phyloP scores from a whole-genome alignment of 2,113 vertebrate species.

The Myrmecophaga tridactyla region DNA sequence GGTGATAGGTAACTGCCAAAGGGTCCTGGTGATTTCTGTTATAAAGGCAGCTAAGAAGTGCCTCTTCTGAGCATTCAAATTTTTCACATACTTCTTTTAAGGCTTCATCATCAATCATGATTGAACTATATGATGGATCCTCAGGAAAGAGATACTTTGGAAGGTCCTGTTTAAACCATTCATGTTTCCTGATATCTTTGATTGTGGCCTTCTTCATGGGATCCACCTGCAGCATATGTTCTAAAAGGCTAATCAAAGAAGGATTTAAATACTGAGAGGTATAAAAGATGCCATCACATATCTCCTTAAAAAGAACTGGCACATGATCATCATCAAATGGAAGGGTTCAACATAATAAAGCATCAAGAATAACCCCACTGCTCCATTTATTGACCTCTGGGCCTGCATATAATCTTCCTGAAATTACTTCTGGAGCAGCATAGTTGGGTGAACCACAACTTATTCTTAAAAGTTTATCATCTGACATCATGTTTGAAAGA shows the following conservation, averaged over 20 bases:
- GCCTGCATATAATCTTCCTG: conserved; percentile 97
- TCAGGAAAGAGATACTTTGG: conserved; percentile 98
- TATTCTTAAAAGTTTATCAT: conserved; percentile 97
- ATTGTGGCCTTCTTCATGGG: conserved; percentile 99
- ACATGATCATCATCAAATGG: conserved; percentile 99
- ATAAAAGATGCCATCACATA: conserved; percentile 99
- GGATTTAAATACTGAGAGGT: conserved; percentile 97
- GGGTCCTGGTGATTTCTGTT: conserved; percentile 97
- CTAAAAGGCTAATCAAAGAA: conserved; percentile 92
- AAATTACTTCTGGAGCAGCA: conserved; percentile 98
- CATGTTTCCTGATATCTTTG: conserved; percentile 97
- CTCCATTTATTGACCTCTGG: conserved; percentile 99
- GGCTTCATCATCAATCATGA: conserved; percentile 98
- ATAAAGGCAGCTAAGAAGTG: conserved; percentile 95
- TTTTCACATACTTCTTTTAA: conserved; percentile 99
- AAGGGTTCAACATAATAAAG: conserved; percentile 95
- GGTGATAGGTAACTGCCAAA: conserved; percentile 95
- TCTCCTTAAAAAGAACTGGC: conserved; percentile 99
- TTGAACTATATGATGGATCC: conserved; percentile 95
- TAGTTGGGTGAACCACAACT: conserved; percentile 99
- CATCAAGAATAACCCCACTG: conserved; percentile 98
- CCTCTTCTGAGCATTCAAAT: conserved; percentile 97
- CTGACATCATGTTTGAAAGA: conserved; percentile 99
- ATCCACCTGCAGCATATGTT: conserved; percentile 98
- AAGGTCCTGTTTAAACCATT: conserved; percentile 98